Evolutionary conservation across 1,140 invertebrate species (phyloP).

Genomic region (Ostrea denselamellosa): DNA sequence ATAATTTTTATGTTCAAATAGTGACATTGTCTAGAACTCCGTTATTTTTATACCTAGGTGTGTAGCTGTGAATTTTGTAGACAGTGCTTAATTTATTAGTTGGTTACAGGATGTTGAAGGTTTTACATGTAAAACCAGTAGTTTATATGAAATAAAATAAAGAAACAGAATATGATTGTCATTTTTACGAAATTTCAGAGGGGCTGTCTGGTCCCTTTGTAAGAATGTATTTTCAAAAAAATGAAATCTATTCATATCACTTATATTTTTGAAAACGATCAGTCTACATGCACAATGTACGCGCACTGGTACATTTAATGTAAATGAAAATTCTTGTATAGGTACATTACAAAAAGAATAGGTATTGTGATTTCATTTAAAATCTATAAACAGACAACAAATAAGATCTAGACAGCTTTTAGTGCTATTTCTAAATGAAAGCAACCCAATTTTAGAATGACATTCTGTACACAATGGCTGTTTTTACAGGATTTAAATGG

Average conservation of each 20-base stretch:
- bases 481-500: neutral
- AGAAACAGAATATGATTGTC: neutral
- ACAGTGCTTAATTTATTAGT: neutral
- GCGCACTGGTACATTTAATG: neutral
- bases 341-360: too few relatives aligned
- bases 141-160: neutral
- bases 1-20: too few relatives aligned
- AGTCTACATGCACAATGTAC: neutral
- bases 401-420: neutral
- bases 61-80: neutral
- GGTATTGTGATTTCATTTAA: neutral
- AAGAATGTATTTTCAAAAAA: neutral
- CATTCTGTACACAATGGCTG: neutral
- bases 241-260: neutral
- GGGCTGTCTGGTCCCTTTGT: neutral
- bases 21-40: too few relatives aligned
- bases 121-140: neutral
- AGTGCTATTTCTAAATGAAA: neutral
- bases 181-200: neutral
- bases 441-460: neutral
- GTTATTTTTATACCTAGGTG: too few relatives aligned
- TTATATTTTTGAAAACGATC: neutral
- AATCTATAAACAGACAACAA: neutral
- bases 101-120: neutral
- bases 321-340: neutral